Conservation (phyloP, 1,140 invertebrate species). For the Hyles euphorbiae region DNA sequence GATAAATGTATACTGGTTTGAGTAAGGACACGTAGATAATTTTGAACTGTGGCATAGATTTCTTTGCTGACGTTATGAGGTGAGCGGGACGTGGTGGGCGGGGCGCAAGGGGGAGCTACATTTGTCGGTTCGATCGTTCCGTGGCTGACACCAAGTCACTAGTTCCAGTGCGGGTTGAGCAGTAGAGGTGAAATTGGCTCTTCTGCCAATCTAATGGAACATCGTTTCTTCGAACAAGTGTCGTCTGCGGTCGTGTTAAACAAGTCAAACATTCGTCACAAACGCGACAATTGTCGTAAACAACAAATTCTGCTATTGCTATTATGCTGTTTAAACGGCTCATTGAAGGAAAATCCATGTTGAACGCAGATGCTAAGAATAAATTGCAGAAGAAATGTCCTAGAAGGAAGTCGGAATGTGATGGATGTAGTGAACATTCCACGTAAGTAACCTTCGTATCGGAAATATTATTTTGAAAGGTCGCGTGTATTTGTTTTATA, state of each 20-base stretch:
- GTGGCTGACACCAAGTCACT: constrained; percentile 18
- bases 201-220: constrained; percentile 73
- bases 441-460: constrained; percentile 51
- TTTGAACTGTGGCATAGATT: constrained; percentile 32
- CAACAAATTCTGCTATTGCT: constrained; percentile 69
- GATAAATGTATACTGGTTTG: too few species aligned
- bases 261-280: constrained; percentile 67
- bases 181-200: constrained; percentile 65
- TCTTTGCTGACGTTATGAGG: constrained; percentile 13
- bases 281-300: constrained; percentile 68
- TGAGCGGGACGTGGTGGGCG: constrained; percentile 7
- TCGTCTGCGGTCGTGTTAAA: constrained; percentile 55
- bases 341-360: constrained; percentile 75
- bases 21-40: not conserved
- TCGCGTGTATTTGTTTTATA: too few species aligned
- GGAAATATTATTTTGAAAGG: not conserved
- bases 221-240: constrained; percentile 64
- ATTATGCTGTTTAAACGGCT: constrained; percentile 76
- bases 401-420: constrained; percentile 69
- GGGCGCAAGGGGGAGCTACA: constrained; percentile 19
- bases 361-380: constrained; percentile 61
- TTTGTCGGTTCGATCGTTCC: constrained; percentile 39
- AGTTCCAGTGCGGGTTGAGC: constrained; percentile 56
- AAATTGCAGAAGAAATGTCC: constrained; percentile 64
- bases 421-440: constrained; percentile 68